phyloP scores from a whole-genome alignment of 1,140 invertebrate genomes.

The Microplitis demolitor region DNA sequence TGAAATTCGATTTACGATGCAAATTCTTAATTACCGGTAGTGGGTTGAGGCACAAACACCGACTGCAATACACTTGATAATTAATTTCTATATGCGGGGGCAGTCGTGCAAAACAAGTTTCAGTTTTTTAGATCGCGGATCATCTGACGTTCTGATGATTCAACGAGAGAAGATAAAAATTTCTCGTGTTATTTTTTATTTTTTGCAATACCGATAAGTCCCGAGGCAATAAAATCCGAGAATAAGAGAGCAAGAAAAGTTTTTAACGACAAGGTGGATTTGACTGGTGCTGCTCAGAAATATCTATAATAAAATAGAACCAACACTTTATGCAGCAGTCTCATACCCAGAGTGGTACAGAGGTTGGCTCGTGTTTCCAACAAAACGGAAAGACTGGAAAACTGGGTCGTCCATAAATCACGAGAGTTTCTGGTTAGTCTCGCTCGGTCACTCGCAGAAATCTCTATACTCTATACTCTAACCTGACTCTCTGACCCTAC shows the following conservation, averaged over 20 bases:
- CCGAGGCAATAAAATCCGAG: no score
- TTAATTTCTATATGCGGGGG: slow-evolving; percentile 42
- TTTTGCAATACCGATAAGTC: no score
- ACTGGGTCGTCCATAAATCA: slow-evolving; percentile 33
- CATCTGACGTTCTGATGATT: not conserved
- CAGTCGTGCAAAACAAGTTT: slow-evolving; percentile 8
- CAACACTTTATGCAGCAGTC: no score
- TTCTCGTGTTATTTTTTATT: no score
- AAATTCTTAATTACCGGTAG: slow-evolving; percentile 43
- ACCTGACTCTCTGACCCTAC: slow-evolving; percentile 2
- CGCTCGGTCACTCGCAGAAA: slow-evolving; percentile 9
- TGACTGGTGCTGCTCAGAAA: no score
- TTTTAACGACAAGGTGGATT: no score
- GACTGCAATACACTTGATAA: slow-evolving; percentile 28
- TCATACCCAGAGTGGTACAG: no score
- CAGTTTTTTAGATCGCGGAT: not conserved
- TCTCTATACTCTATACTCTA: not conserved
- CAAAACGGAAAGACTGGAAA: not conserved
- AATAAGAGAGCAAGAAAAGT: no score
- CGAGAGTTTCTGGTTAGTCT: slow-evolving; percentile 30
- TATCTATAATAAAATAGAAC: no score
- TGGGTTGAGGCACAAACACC: slow-evolving; percentile 23
- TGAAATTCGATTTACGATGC: slow-evolving; percentile 42
- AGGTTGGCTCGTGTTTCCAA: not conserved
- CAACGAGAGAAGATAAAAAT: not conserved